Evolutionary conservation across 2,888 invertebrate genomes (phyloP).

Genomic region (Aphodius granarius): DNA sequence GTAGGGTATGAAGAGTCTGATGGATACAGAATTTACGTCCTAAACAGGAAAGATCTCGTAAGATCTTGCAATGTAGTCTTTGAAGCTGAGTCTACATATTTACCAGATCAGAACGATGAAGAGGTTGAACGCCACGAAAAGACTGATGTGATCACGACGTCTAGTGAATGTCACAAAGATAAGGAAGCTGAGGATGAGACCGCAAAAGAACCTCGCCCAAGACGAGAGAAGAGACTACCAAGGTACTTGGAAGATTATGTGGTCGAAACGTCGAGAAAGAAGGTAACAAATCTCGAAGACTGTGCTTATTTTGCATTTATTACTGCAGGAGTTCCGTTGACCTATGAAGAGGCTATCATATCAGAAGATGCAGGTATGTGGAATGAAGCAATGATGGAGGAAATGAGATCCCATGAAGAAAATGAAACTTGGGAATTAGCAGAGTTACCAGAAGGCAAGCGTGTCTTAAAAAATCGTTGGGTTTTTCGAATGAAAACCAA

Average conservation of each 20-base stretch:
- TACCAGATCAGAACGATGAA: background rate
- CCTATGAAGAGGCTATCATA: constrained; percentile 15
- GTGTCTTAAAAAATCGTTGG: constrained; percentile 39
- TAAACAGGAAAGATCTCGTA: constrained; percentile 5
- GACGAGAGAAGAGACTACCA: background rate
- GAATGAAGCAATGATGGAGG: constrained; percentile 31
- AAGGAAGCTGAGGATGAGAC: too few species aligned
- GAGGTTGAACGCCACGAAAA: background rate
- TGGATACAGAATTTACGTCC: constrained; percentile 32
- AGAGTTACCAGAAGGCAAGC: constrained; percentile 34
- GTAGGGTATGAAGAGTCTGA: constrained; percentile 38
- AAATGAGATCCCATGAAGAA: constrained; percentile 39
- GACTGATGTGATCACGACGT: too few species aligned
- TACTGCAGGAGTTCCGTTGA: background rate
- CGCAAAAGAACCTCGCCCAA: background rate
- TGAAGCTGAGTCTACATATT: background rate
- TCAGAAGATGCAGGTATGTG: constrained; percentile 20
- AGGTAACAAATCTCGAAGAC: background rate
- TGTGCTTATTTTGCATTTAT: background rate
- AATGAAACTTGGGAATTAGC: constrained; percentile 40
- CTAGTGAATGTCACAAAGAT: background rate
- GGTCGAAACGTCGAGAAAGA: background rate
- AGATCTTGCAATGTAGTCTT: background rate
- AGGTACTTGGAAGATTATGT: background rate
- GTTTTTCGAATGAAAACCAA: constrained; percentile 39